Evolutionary conservation across 2,888 invertebrate genomes (phyloP), one percentile per base, ranked within the genome.

Genomic region (Onthophagus sagittarius): DNA sequence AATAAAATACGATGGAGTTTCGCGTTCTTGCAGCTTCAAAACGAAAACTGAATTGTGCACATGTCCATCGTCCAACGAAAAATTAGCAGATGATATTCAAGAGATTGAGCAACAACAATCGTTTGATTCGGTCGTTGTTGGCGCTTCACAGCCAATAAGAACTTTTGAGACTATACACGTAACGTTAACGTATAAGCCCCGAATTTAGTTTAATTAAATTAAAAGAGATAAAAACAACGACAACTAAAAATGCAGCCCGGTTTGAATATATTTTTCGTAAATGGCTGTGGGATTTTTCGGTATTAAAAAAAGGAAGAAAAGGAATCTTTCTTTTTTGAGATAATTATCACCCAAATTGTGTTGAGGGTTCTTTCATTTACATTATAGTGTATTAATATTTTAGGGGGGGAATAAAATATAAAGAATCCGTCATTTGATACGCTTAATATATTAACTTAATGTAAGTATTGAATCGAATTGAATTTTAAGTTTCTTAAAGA

Each of bases 121-220:
- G 71, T 9, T 67, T 71, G 33, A 15, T 63, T 67, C 71, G 23
- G 23, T 23, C 23, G 23, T 23, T 3, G 74, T 73, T 75, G 31
- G 63, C 74, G 75, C 78, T 75, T 63, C 75, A 75, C 76, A 76
- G 74, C 75, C 81, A 76, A 81, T 81, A 70, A 78, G 77, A 78
- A 81, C 82, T 73, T 81, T 81, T 72, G 85, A 85, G 81, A 85
- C 85, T 33, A 84, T 85, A 76, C 85, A 84, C 79, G 84, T 85
- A 72, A 85, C 84, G 69, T 80, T 85, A 75, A 85, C 85, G 65
- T 85, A 85, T 78, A 85, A 85, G 78, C 85, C 85, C 75, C 82
- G 84, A 75, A 82, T 84, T 77, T 84, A 83, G 72, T 67, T 14
- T 15, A 11, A 15, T 15, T n/a, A 13, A 70, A 62, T 53, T 31